These are phyloP conservation scores for Deroptyus accipitrinus DNA, from an alignment of 2,113 vertebrate species.

Conservation along the genomic window DNA sequence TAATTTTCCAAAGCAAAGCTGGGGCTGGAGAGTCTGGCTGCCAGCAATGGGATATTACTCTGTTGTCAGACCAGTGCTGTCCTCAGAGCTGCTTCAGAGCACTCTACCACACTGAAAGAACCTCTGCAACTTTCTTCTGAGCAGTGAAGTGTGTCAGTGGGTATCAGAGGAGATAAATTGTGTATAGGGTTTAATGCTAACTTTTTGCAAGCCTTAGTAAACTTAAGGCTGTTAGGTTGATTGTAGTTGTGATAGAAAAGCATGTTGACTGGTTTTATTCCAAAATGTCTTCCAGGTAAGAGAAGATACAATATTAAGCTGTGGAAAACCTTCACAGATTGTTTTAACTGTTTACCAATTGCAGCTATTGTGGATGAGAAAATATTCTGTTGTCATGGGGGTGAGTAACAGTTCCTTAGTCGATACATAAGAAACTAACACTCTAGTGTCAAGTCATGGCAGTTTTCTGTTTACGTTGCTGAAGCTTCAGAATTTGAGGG, in stretches of 20 bases:
- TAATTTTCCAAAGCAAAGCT: neutral
- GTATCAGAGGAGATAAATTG: neutral
- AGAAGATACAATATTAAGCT: conserved; percentile 98
- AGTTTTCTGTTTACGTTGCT: neutral
- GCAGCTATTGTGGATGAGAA: conserved; percentile 98
- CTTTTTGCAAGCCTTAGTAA: neutral
- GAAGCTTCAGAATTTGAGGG: neutral
- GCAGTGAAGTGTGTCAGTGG: neutral
- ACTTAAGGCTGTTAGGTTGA: neutral
- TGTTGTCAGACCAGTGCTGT: neutral
- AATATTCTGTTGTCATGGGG: conserved; percentile 98
- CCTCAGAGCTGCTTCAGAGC: neutral
- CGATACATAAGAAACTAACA: neutral
- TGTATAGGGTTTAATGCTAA: neutral
- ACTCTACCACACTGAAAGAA: neutral
- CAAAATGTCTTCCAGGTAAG: conserved; percentile 82
- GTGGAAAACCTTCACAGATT: conserved; percentile 99
- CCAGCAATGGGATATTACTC: neutral
- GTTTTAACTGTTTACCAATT: conserved; percentile 98
- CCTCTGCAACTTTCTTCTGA: neutral
- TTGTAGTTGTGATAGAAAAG: neutral
- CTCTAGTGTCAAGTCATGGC: neutral
- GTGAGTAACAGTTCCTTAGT: conserved; percentile 65
- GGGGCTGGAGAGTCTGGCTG: neutral
- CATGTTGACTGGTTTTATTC: neutral